phyloP scores from a whole-genome alignment of 2,797 vertebrate species.

The Dendrocincla tyrannina region DNA sequence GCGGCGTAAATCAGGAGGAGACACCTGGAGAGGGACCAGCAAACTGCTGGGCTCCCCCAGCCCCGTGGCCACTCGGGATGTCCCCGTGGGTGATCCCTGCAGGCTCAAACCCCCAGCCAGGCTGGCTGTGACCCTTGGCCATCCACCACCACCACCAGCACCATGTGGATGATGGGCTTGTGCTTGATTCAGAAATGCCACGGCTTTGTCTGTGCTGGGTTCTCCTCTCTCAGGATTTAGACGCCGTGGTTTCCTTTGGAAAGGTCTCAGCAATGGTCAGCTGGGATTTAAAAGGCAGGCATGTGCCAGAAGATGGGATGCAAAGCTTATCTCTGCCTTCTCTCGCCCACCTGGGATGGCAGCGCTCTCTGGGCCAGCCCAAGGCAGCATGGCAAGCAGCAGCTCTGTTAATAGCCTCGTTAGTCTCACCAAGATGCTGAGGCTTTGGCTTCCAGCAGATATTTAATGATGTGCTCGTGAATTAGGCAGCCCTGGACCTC shows the following conservation, averaged over 20 bases:
- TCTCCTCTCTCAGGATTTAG: accelerated
- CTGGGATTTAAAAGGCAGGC: accelerated
- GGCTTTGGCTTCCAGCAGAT: constrained; percentile 29
- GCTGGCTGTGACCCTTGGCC: background rate
- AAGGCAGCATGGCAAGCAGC: background rate
- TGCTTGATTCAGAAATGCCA: accelerated
- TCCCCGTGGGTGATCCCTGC: accelerated
- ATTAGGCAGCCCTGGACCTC: constrained; percentile 42
- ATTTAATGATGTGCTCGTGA: constrained; percentile 2
- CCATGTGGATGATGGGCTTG: accelerated
- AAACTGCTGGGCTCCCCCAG: background rate
- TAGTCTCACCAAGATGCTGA: constrained; percentile 8
- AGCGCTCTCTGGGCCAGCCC: accelerated
- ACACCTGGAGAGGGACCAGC: background rate
- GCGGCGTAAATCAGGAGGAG: background rate
- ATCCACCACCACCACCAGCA: accelerated
- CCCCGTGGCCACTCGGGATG: background rate
- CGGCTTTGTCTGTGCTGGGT: accelerated
- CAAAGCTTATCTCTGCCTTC: background rate
- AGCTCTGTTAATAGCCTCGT: background rate
- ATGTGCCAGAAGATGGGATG: background rate
- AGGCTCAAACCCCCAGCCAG: accelerated
- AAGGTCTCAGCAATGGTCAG: background rate
- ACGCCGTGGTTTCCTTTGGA: accelerated
- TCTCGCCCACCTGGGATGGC: accelerated